Evolutionary conservation across 2,113 vertebrate genomes (phyloP), one percentile per base, ranked within the genome.

Genomic region (Lampris megalopsis): DNA sequence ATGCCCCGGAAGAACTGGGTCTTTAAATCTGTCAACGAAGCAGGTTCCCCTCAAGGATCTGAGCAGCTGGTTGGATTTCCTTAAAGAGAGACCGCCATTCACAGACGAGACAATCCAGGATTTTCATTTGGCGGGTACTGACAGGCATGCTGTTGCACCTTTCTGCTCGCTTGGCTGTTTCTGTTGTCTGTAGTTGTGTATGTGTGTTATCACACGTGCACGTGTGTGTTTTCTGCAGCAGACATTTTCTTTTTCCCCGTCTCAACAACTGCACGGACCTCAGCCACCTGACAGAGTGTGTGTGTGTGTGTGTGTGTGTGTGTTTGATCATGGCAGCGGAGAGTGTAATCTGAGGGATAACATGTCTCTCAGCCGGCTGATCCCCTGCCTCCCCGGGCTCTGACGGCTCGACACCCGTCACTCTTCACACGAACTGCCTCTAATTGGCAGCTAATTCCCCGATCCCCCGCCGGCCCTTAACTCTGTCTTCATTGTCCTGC

Each of bases 281-380:
- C 43, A 45, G 43, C 43, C 43, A 45, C 4, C 8, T 11, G 9
- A 10, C 3, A 53, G 9, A 9, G 60, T 71, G 67, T 71, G 45
- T 36, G 52, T 69, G 50, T 53, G 41, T 48, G 54, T 76, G 62
- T 65, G 68, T 73, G 63, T 66, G 65, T 61, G 82, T 64, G 63
- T 48, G 47, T 79, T 84, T 73, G 74, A 86, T 85, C 88, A 82
- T 86, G 79, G 82, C 82, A 75, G 85, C 40, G 58, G 67, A 85
- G 10, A 90, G 84, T 91, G 92, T 93, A 93, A 92, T 92, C 92
- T 92, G 73, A 90, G 89, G 91, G 92, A 92, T 93, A 93, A 93
- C 91, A 80, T 86, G 91, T 50, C 73, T 70, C 86, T 92, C 91
- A 92, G 86, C 87, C 86, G 53, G 69, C 58, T 92, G 88, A 92